A percentile compares a stretch with the other conserved stretches of the same genome.
These are phyloP conservation scores for Melinaea menophilus DNA, from an alignment of 2,888 invertebrate species.

Conservation along the genomic window DNA sequence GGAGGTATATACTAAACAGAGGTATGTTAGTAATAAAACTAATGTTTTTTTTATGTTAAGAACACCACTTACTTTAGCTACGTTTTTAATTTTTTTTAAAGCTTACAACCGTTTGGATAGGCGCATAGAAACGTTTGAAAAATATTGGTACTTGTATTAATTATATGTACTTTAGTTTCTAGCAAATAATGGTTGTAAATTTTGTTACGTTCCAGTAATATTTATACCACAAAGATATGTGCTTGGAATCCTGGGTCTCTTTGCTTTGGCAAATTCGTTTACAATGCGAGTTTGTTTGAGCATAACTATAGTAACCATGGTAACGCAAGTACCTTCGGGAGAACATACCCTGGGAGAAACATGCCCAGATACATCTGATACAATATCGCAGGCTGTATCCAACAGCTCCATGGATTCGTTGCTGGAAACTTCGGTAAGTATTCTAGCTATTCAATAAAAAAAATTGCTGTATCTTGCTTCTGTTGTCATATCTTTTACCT, in stretches of 20 bases:
- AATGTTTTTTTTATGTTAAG: too few species aligned
- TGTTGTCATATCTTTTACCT: too few species aligned
- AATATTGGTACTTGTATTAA: too few species aligned
- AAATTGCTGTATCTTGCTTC: too few species aligned
- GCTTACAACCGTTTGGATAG: too few species aligned
- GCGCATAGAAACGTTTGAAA: too few species aligned
- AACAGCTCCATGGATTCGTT: conserved; percentile 35
- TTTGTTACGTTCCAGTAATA: conserved; percentile 56
- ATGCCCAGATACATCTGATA: conserved; percentile 56
- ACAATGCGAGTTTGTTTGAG: conserved; percentile 85
- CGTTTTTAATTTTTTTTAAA: too few species aligned
- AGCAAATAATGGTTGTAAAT: too few species aligned
- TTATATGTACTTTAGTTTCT: too few species aligned
- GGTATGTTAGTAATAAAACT: conserved; percentile 40
- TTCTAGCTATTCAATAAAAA: too few species aligned
- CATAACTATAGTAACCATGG: conserved; percentile 84
- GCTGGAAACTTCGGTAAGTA: conserved; percentile 33
- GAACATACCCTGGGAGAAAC: conserved; percentile 70
- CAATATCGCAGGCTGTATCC: conserved; percentile 23
- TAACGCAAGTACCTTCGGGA: conserved; percentile 49
- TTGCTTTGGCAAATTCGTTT: conserved; percentile 83
- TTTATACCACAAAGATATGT: conserved; percentile 83
- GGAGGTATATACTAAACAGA: conserved; percentile 58
- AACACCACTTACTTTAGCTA: too few species aligned
- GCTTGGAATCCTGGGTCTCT: conserved; percentile 82